Evolutionary conservation across 2,113 vertebrate genomes (phyloP), one percentile per base, ranked within the genome.

Genomic region (Ancistrus triradiatus): DNA sequence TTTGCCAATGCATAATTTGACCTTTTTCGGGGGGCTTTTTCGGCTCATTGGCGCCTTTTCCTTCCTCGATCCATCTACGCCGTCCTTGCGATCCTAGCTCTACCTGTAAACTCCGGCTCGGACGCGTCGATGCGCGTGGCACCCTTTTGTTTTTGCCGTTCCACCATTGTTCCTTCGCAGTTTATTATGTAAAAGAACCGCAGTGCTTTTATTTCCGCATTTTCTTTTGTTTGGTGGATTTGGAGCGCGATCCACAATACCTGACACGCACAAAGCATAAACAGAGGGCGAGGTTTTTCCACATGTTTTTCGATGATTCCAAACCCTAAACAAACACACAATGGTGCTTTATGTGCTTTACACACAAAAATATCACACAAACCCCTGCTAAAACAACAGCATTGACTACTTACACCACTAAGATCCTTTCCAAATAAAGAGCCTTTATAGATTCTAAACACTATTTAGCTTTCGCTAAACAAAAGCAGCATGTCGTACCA

Each of bases 281-380:
- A 78, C 78, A 76, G 10, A 63, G 22, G 25, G 38, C 43, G 6
- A 81, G 76, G 84, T 77, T 77, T 74, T 42, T 24, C 11, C 11
- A 73, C 74, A 79, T 77, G 77, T 78, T 68, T 75, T 70, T 69
- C 22, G 57, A 67, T 35, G 33, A 71, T 56, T 72, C 74, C 76
- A 78, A 87, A 84, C 78, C 77, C 81, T 75, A 65, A 75, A 82
- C 85, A 83, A 83, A 85, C 68, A 66, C 76, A 83, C 74, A 78
- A 72, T 77, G 72, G 60, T 47, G 73, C 77, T 61, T 77, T 80
- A 86, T 85, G 85, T 82, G 69, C 72, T 78, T n/a, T 27, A 35
- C 10, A 22, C 67, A 59, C 14, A 18, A 84, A 78, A 84, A 86
- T 79, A 72, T 82, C 74, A 72, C 69, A 78, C 46, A 81, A 81